phyloP scores from a whole-genome alignment of 2,113 vertebrate species.

The Lethenteron camtschaticum region DNA sequence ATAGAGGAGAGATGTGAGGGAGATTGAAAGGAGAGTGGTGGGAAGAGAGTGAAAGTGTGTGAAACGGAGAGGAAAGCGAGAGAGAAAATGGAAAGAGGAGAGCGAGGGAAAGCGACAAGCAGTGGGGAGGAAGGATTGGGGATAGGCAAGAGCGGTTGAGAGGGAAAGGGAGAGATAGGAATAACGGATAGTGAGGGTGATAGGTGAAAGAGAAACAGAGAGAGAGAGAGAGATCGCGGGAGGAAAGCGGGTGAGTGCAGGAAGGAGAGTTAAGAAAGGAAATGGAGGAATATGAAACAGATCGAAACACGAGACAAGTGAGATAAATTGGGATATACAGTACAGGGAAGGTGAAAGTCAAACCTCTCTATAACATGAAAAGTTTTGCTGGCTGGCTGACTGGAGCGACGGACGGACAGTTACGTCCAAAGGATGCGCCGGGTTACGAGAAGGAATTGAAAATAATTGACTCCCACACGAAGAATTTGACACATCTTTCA shows the following conservation, averaged over 20 bases:
- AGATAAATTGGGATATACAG: background rate
- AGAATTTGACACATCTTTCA: too few relatives aligned
- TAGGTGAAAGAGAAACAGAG: background rate
- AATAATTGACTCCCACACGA: too few relatives aligned
- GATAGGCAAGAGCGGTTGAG: background rate
- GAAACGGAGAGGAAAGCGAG: background rate
- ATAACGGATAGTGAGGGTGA: background rate
- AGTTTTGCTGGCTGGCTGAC: too few relatives aligned
- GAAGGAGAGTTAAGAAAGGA: background rate
- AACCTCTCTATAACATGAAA: too few relatives aligned
- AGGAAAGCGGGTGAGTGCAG: background rate
- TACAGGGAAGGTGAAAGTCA: too few relatives aligned
- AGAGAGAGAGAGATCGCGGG: background rate
- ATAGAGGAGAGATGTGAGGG: too few relatives aligned
- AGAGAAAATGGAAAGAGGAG: background rate
- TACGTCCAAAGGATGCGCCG: too few relatives aligned
- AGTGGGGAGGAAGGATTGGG: background rate
- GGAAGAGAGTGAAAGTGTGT: background rate
- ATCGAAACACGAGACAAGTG: background rate
- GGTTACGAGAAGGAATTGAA: too few relatives aligned
- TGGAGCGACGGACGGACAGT: too few relatives aligned
- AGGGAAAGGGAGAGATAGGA: background rate
- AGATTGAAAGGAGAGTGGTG: too few relatives aligned
- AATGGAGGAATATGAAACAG: background rate
- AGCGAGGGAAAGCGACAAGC: background rate